phyloP scores from a whole-genome alignment of 2,113 vertebrate genomes.

The Axis porcinus region DNA sequence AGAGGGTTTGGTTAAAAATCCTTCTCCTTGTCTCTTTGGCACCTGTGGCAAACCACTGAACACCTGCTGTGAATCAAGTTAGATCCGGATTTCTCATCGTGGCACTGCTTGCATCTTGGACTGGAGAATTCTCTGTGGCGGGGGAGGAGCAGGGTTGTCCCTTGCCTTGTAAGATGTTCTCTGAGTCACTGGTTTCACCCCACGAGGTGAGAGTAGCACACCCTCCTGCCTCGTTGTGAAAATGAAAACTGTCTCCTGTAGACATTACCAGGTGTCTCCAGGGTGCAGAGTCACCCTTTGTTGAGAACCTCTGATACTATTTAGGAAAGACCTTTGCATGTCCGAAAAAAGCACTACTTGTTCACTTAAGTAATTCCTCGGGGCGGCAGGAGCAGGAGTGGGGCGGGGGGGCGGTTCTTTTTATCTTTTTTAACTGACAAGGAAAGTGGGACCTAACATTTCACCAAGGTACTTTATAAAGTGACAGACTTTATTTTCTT shows the following conservation, averaged over 20 bases:
- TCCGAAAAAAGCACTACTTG: fast-evolving
- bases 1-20: neutral
- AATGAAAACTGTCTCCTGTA: neutral
- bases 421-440: neutral
- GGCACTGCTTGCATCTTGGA: fast-evolving
- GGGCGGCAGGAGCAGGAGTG: fast-evolving
- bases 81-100: neutral
- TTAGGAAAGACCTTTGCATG: fast-evolving
- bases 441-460: neutral
- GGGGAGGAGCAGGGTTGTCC: neutral
- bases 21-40: neutral
- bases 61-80: fast-evolving
- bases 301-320: neutral
- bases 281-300: fast-evolving
- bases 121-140: fast-evolving
- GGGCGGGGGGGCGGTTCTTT: fast-evolving
- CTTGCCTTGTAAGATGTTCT: neutral
- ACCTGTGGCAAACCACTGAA: too few relatives aligned
- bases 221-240: fast-evolving
- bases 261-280: fast-evolving
- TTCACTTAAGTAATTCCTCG: fast-evolving
- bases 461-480: fast-evolving
- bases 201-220: fast-evolving
- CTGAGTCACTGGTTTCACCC: fast-evolving
- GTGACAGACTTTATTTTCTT: neutral